A percentile compares a stretch with the other conserved stretches of the same genome.
Evolutionary conservation across 1,140 invertebrate species (phyloP).

Genomic region (Solenopsis invicta): DNA sequence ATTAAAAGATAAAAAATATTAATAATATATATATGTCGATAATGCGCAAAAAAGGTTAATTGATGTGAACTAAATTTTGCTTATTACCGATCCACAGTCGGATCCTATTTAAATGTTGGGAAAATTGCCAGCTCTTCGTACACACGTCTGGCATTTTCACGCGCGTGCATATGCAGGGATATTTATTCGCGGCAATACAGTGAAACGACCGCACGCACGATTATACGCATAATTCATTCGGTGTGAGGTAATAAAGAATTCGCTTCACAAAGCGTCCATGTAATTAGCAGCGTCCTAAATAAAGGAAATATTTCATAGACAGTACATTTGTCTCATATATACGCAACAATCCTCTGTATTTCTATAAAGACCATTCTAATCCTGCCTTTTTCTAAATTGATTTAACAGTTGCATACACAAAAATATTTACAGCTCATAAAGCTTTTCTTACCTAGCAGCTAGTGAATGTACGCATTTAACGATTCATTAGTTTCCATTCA

Average conservation of each 20-base stretch:
- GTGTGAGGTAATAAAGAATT: constrained; percentile 59
- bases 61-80: constrained; percentile 49
- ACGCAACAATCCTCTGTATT: constrained; percentile 13
- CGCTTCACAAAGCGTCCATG: constrained; percentile 43
- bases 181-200: constrained; percentile 54
- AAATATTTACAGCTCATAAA: not conserved
- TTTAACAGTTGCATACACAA: not conserved
- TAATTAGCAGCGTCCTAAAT: constrained; percentile 50
- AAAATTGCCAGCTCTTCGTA: constrained; percentile 53
- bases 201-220: constrained; percentile 48
- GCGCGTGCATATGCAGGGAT: constrained; percentile 42
- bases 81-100: constrained; percentile 31
- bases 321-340: constrained; percentile 28
- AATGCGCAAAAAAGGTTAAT: constrained; percentile 31
- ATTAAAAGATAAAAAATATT: not conserved
- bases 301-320: constrained; percentile 43
- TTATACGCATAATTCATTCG: constrained; percentile 58
- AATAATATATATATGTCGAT: not conserved
- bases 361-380: not conserved
- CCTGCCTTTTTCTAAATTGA: no score
- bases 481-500: not conserved
- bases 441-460: not conserved
- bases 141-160: constrained; percentile 38
- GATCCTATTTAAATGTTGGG: constrained; percentile 58
- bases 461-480: not conserved